Evolutionary conservation across 1,140 invertebrate species (phyloP).

Genomic region (Drosophila kikkawai): DNA sequence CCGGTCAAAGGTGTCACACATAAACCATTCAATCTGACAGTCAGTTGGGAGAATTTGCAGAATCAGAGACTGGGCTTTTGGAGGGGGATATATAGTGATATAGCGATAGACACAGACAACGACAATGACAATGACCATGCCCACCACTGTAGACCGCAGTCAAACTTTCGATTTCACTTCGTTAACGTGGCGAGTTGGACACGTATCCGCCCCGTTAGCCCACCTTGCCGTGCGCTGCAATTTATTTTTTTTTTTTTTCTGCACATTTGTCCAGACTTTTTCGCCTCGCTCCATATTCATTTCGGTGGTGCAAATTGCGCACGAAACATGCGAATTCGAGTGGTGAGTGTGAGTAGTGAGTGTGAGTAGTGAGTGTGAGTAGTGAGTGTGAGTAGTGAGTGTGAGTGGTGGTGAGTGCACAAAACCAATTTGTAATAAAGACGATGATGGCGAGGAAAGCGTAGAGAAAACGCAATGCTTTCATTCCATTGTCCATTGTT

Average conservation of each 20-base stretch:
- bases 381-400: constrained; percentile 12
- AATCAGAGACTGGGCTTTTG: constrained; percentile 7
- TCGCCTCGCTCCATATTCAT: constrained; percentile 65
- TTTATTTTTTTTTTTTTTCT: constrained; percentile 30
- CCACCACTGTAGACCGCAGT: constrained; percentile 61
- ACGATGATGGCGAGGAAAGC: constrained; percentile 60
- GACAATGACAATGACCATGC: constrained; percentile 50
- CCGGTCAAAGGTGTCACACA: constrained; percentile 81
- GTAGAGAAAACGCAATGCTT: constrained; percentile 57
- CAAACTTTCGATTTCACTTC: constrained; percentile 81
- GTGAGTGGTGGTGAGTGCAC: constrained; percentile 59
- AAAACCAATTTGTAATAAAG: constrained; percentile 84
- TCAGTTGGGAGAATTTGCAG: constrained; percentile 13
- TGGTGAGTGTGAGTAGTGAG: constrained; percentile 12
- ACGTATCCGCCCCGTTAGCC: constrained; percentile 55
- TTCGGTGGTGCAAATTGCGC: constrained; percentile 73
- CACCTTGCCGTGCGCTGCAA: constrained; percentile 54
- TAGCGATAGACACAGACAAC: constrained; percentile 24
- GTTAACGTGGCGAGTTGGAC: constrained; percentile 73
- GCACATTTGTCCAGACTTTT: constrained; percentile 43
- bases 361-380: constrained; percentile 50
- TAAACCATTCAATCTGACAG: constrained; percentile 83
- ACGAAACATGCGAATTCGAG: constrained; percentile 71
- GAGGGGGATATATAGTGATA: constrained; percentile 25
- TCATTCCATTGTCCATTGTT: constrained; percentile 37